Percentiles rank a stretch among this genome's conserved stretches.
Evolutionary conservation across 2,888 invertebrate species (phyloP).

Genomic region (Epinotia demarniana): DNA sequence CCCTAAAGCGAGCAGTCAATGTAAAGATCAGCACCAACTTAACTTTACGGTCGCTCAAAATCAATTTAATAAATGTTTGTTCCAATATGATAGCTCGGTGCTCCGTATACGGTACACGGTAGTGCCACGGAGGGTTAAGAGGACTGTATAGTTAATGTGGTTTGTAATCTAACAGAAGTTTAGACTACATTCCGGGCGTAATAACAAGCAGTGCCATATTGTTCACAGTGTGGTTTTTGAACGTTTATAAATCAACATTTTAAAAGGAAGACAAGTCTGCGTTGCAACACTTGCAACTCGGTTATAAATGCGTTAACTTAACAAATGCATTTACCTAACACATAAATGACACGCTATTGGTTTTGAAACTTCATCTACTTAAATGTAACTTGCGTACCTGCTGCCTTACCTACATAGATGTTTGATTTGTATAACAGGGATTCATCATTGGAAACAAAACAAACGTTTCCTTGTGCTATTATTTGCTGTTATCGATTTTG

Average conservation of each 20-base stretch:
- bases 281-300: conserved; percentile 27
- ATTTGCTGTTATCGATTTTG: background rate
- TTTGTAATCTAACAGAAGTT: conserved; percentile 58
- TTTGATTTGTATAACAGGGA: too few species aligned
- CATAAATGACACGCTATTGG: background rate
- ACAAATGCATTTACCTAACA: too few species aligned
- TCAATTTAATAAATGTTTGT: conserved; percentile 52
- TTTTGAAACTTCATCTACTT: background rate
- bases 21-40: conserved; percentile 59
- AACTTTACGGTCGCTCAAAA: conserved; percentile 55
- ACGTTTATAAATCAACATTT: conserved; percentile 63
- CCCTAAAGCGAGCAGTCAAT: conserved; percentile 53
- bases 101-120: conserved; percentile 42
- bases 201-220: conserved; percentile 60
- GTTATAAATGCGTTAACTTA: background rate
- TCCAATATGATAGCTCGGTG: conserved; percentile 50
- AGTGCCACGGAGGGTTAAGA: conserved; percentile 32
- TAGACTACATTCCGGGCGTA: conserved; percentile 75
- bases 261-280: conserved; percentile 18
- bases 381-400: background rate
- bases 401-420: too few species aligned
- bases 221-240: conserved; percentile 62
- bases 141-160: conserved; percentile 1
- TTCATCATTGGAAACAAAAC: background rate
- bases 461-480: background rate